Evolutionary conservation across 2,888 invertebrate species (phyloP), one percentile per base, ranked within the genome.

Genomic region (Agonopterix subpropinquella): DNA sequence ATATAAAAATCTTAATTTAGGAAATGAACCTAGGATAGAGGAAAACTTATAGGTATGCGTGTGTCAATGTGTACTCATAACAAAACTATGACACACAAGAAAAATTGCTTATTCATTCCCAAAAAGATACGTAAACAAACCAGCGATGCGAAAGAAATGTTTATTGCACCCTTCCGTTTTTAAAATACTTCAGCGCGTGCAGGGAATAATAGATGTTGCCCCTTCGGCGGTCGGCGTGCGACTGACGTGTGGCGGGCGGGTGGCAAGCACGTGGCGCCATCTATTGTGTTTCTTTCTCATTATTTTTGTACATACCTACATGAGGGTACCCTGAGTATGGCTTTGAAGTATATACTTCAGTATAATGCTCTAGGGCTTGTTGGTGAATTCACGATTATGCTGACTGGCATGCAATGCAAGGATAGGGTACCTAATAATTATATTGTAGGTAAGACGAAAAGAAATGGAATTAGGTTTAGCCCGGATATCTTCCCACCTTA

Each of bases 231-330:
- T 61, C 59, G 62, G 56, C 68, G 62, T 55, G 59, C 65, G 73
- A 77, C 70, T 78, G 77, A 62, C 83, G 73, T 71, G 79, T 77
- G 83, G 37, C 67, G 8, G 58, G 37, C 79, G 61, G 73, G 77
- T 75, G 80, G 36, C 62, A 7, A 13, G 18, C 72, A 62, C 67
- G 70, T 76, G 83, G 65, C 75, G 71, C 61, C 75, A 67, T 71
- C 81, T 82, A 73, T 81, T 83, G 76, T 77, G 55, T 57, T 53
- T 45, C 36, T 44, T 64, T 58, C 69, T 73, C 69, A 71, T 81
- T 80, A 76, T 67, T 68, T 72, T 66, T 43, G 44, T 37, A 28
- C 45, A 37, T 37, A 28, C 45, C 35, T 37, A 28, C 47, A 36
- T 39, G 54, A 60, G 57, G 50, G 53, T 47, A 52, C 47, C 50